A percentile compares a stretch with the other conserved stretches of the same genome.
Evolutionary conservation across 2,888 invertebrate species (phyloP).

Genomic region (Norana najaformis): DNA sequence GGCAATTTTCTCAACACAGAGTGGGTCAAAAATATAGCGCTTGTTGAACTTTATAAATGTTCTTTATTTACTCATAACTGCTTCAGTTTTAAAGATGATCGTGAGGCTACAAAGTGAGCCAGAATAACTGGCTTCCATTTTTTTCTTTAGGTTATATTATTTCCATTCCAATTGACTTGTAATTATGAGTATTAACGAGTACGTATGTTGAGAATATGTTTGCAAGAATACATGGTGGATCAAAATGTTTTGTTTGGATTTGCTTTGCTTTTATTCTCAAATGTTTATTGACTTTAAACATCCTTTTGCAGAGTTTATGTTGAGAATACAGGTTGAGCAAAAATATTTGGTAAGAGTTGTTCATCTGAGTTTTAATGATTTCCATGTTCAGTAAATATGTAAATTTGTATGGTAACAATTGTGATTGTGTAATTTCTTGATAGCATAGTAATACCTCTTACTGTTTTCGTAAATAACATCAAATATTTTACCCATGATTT

Average conservation of each 20-base stretch:
- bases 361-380: neutral
- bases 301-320: no score
- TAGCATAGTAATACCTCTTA: neutral
- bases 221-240: neutral
- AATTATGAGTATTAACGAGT: neutral
- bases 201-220: neutral
- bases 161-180: no score
- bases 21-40: no score
- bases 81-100: no score
- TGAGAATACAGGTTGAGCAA: neutral
- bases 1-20: no score
- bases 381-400: neutral
- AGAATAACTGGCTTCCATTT: no score
- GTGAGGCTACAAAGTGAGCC: no score
- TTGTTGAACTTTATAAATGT: no score
- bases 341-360: neutral
- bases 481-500: neutral
- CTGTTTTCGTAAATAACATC: neutral
- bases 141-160: no score
- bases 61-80: no score
- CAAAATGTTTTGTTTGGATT: neutral
- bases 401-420: neutral
- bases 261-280: neutral
- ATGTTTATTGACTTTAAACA: neutral
- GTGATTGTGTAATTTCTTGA: neutral